A percentile compares a stretch with the other conserved stretches of the same genome.
These are phyloP conservation scores for Tupiocoris notatus DNA, from an alignment of 2,888 invertebrate species.

Conservation along the genomic window DNA sequence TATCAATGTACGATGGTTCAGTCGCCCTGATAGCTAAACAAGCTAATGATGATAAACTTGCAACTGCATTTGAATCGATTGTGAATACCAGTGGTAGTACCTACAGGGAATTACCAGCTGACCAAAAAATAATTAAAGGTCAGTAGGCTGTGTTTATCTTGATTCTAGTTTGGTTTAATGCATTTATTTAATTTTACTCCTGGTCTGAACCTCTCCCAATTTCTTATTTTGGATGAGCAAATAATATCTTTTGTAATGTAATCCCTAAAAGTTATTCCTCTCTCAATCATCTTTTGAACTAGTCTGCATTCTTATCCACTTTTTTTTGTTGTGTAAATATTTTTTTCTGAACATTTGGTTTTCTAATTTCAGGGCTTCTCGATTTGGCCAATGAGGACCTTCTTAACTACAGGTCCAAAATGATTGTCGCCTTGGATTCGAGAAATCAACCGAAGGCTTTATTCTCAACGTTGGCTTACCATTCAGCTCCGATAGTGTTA, in stretches of 20 bases:
- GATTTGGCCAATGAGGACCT: slow-evolving; percentile 1
- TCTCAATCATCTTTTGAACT: too few species aligned
- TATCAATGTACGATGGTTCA: slow-evolving; percentile 8
- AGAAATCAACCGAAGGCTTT: background rate
- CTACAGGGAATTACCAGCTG: background rate
- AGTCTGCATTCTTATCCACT: too few species aligned
- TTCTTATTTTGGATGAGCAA: too few species aligned
- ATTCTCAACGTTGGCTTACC: slow-evolving; percentile 25
- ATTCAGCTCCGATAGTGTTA: slow-evolving; percentile 19
- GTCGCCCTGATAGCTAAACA: background rate
- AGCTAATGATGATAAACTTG: background rate
- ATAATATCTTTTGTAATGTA: too few species aligned
- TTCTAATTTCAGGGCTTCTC: slow-evolving; percentile 14
- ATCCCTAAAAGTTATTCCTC: too few species aligned
- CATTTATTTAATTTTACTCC: too few species aligned
- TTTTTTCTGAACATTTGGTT: too few species aligned
- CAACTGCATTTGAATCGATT: background rate
- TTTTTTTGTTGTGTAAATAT: too few species aligned
- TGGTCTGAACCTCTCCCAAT: too few species aligned
- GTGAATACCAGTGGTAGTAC: background rate
- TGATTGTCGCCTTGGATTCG: slow-evolving; percentile 16
- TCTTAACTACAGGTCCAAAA: slow-evolving; percentile 15
- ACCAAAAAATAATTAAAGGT: slow-evolving; percentile 7
- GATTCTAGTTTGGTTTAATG: too few species aligned
- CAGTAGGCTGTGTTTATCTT: too few species aligned